Evolutionary conservation across 1,140 invertebrate genomes (phyloP), one percentile per base, ranked within the genome.

Genomic region (Araneus ventricosus): DNA sequence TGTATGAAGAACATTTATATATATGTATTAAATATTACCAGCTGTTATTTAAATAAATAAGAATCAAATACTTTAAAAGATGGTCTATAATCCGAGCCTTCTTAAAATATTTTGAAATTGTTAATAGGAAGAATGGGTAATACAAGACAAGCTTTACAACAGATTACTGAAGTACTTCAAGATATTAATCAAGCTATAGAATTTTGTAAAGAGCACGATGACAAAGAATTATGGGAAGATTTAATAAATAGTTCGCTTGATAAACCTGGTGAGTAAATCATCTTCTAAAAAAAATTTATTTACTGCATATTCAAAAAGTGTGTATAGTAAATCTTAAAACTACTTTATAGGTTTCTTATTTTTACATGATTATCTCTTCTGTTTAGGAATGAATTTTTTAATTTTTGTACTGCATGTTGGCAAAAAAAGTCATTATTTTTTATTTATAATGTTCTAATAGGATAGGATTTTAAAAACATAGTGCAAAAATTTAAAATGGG

Each of bases 171-270:
- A 93, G 63, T 98, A 95, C 95, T 99, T 63, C 96, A 97, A 93
- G 98, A 99, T 94, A 98, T 99, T 94, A 97, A 99, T 94, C 97
- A 98, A 95, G 99, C 99, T 0, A 99, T 99, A 88, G 97, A 97
- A 37, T 99, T 99, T 96, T 99, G 99, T 95, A 98, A 99, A 95
- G 98, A 99, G 95, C 98, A 99, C 94, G 97, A 99, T 95, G 99
- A 99, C 95, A 96, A 97, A 82, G 98, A 99, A 95, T 95, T 99
- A 10, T 99, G 99, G 99, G 97, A 98, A 94, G 97, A 99, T 95
- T 96, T 99, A 27, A 98, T 99, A 90, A 97, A 97, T 94, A 97
- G 98, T 95, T 98, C 98, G 0, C 96, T 98, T 4, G 97, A 98
- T 94, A 98, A 98, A 95, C 98, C 99, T 37, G 96, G 98, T 96